Evolutionary conservation across 2,888 invertebrate genomes (phyloP), one percentile per base, ranked within the genome.

Genomic region (Patella ulyssiponensis): DNA sequence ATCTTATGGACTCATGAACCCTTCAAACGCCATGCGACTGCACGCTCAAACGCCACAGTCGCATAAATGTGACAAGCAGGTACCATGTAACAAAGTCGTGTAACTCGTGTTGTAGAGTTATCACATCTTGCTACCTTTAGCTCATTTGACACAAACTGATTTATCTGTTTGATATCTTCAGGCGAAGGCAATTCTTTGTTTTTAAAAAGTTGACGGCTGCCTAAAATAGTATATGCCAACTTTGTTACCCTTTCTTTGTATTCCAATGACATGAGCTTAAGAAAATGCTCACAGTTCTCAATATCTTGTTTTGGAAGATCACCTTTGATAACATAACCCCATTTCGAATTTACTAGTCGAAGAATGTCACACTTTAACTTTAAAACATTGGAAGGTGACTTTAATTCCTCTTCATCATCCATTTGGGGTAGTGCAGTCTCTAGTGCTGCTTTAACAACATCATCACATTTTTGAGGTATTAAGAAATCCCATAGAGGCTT

Each of bases 321-420:
- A 15, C 69, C 44, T 54, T 77, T 77, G 20, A 70, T 75, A 17
- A n/a, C 52, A 51, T 56, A 75, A 69, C n/a, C 54, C 64, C 70
- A 77, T 20, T 74, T 73, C 51, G 71, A 73, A 33, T 71, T 80
- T n/a, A 78, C 53, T 33, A 78, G 64, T n/a, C 77, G 23, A 76
- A 77, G 77, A 44, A 71, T 44, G n/a, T 71, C 71, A 27, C 11
- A 71, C 2, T 71, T 71, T 12, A 71, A 71, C n/a, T 71, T 71
- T 23, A 44, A 44, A 44, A 17, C 17, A 23, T 71, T 71, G 11
- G 71, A 71, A 27, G 71, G 71, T 17, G 71, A 71, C 23, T 71
- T 71, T 71, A 71, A 71, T 20, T 27, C 33, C 23, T 71, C 71
- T 71, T 44, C 27, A 14, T 71, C 71, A 44, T 71, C 71, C 17